These are phyloP conservation scores for Choristoneura fumiferana DNA, from an alignment of 1,140 invertebrate genomes.

Conservation along the genomic window DNA sequence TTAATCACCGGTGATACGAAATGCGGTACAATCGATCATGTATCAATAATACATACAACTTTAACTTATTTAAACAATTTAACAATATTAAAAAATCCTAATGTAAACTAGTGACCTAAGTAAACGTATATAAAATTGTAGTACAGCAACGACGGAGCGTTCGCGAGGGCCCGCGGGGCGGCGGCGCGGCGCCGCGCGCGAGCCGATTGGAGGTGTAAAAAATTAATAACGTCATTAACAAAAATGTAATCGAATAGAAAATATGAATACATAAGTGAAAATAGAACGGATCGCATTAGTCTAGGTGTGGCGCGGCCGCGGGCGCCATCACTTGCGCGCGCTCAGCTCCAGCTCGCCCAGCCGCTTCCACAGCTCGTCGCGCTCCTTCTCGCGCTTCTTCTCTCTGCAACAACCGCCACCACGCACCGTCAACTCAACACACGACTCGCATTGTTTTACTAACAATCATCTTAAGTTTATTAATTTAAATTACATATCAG, in stretches of 20 bases:
- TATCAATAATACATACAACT: constrained; percentile 73
- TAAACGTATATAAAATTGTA: constrained; percentile 68
- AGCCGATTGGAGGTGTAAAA: constrained; percentile 53
- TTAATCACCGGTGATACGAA: constrained; percentile 58
- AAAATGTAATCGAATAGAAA: constrained; percentile 74
- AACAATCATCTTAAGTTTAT: no score
- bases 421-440: constrained; percentile 11
- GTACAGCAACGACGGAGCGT: constrained; percentile 45
- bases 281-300: constrained; percentile 58
- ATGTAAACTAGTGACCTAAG: constrained; percentile 68
- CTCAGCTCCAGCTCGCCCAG: constrained; percentile 90
- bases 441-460: neutral
- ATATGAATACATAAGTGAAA: constrained; percentile 68
- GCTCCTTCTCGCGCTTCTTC: constrained; percentile 95
- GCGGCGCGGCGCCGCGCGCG: constrained; percentile 21
- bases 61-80: constrained; percentile 77
- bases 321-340: constrained; percentile 40
- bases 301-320: constrained; percentile 32
- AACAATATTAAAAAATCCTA: constrained; percentile 76
- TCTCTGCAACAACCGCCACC: constrained; percentile 81
- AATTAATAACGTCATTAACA: constrained; percentile 71
- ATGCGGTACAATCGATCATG: constrained; percentile 66
- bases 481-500: no score
- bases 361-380: constrained; percentile 96
- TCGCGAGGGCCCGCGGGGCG: constrained; percentile 34